These are phyloP conservation scores for Synergus umbraculus DNA, from an alignment of 2,888 invertebrate genomes.

Conservation along the genomic window DNA sequence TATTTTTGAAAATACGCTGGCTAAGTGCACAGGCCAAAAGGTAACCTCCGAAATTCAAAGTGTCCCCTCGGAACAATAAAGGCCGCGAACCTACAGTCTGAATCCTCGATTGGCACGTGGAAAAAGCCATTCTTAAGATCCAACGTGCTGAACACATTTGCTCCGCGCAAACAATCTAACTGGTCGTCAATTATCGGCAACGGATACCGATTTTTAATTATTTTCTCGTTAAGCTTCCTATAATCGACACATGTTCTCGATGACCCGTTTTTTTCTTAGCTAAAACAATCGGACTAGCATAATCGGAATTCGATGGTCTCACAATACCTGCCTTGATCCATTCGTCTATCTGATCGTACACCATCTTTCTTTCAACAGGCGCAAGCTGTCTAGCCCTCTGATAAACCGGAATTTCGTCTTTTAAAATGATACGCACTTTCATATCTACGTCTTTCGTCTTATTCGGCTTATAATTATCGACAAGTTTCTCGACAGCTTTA, in stretches of 20 bases:
- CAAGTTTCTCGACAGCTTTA: too few species aligned
- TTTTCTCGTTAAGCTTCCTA: slow-evolving; percentile 67
- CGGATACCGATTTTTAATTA: slow-evolving; percentile 59
- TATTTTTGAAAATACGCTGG: too few species aligned
- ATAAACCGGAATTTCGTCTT: slow-evolving; percentile 63
- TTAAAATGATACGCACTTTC: too few species aligned
- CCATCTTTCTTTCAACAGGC: slow-evolving; percentile 53
- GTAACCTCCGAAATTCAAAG: slow-evolving; percentile 46
- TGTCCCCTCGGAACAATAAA: slow-evolving; percentile 50
- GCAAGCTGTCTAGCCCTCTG: slow-evolving; percentile 58
- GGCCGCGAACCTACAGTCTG: slow-evolving; percentile 41
- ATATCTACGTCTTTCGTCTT: slow-evolving; percentile 42
- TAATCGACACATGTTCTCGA: slow-evolving; percentile 64
- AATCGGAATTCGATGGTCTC: slow-evolving; percentile 63
- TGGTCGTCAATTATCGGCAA: slow-evolving; percentile 54
- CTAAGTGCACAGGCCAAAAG: not conserved
- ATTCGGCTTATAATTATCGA: too few species aligned
- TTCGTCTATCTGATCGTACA: slow-evolving; percentile 61
- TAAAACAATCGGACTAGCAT: slow-evolving; percentile 64
- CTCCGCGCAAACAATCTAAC: slow-evolving; percentile 43
- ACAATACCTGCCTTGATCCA: slow-evolving; percentile 66
- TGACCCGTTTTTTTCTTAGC: slow-evolving; percentile 59
- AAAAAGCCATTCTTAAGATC: slow-evolving; percentile 43
- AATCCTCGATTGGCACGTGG: slow-evolving; percentile 42
- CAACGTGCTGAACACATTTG: slow-evolving; percentile 56